These are phyloP conservation scores for Bradypodion ventrale DNA, from an alignment of 2,797 vertebrate genomes.

Conservation along the genomic window DNA sequence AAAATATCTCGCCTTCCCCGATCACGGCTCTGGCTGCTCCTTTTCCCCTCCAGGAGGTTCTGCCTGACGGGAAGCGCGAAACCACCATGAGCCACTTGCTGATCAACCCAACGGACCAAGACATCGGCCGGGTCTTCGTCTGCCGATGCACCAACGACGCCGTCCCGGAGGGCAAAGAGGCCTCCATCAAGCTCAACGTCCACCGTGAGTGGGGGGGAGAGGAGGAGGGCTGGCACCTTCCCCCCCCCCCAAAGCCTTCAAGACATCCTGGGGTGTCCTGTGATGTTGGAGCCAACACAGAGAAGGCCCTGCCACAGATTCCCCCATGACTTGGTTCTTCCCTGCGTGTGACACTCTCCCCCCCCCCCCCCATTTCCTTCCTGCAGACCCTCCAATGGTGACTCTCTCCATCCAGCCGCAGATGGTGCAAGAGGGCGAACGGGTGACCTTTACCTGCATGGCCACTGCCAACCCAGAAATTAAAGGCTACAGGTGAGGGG, in stretches of 20 bases:
- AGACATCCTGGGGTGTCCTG: no score
- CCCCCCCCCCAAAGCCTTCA: no score
- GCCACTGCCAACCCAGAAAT: constrained; percentile 94
- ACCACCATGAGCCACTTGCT: constrained; percentile 88
- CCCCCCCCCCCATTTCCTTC: no score
- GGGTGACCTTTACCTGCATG: constrained; percentile 91
- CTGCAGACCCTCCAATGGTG: constrained; percentile 89
- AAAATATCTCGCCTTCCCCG: no score
- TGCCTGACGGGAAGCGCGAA: constrained; percentile 89
- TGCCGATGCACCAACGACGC: constrained; percentile 89
- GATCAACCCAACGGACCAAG: constrained; percentile 86
- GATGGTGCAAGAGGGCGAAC: constrained; percentile 91
- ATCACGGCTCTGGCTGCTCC: background rate
- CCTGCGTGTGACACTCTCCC: no score
- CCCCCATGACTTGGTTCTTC: no score
- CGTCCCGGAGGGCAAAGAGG: constrained; percentile 84
- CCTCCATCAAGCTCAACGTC: constrained; percentile 86
- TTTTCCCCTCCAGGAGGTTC: constrained; percentile 79
- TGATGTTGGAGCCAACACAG: no score
- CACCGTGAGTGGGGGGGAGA: constrained; percentile 90
- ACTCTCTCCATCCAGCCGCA: constrained; percentile 93
- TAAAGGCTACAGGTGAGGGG: constrained; percentile 87
- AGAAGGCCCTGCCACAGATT: no score
- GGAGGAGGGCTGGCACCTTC: no score
- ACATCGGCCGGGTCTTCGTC: constrained; percentile 87